Evolutionary conservation across 2,113 vertebrate genomes (phyloP), one percentile per base, ranked within the genome.

Genomic region (Promerops cafer): DNA sequence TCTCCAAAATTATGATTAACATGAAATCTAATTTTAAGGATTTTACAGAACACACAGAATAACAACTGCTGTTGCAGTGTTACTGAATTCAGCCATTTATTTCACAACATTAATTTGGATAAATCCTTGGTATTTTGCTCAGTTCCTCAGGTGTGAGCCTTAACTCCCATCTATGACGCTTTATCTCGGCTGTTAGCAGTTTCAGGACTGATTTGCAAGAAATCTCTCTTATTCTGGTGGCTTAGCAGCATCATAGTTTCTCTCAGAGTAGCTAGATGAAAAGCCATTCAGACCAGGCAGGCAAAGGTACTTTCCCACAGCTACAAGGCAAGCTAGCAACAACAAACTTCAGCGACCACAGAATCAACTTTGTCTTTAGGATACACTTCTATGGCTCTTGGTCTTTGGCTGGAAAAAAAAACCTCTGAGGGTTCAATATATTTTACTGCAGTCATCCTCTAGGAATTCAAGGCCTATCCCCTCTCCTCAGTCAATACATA

Each of bases 281-380:
- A 95, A 92, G 71, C 42, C 60, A 77, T 83, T 92, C 60, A 86
- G 39, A 64, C 33, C 53, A 88, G 60, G 45, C 63, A 93, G 28
- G 27, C 64, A 90, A 92, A 97, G 89, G 60, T 86, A 70, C 71
- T 89, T 94, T 93, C 90, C 89, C 90, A 92, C 64, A 90, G 59
- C 52, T 88, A 80, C 52, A 94, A 81, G 24, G 30, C 37, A 86
- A 90, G 75, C 53, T 54, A 57, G 27, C 71, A 93, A 69, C 78
- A 93, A 65, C 59, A 59, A 80, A 88, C 50, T 90, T 66, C 56
- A 92, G 63, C 13, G 14, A 90, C 52, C 22, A 59, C 24, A 87
- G 52, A 89, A 90, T 15, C 14, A 8, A 56, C 39, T 81, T 71
- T 53, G 69, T 83, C 50, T 85, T 92, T 49, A 78, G 56, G 19